Evolutionary conservation across 1,140 invertebrate genomes (phyloP).

Genomic region (Bombus confusus): DNA sequence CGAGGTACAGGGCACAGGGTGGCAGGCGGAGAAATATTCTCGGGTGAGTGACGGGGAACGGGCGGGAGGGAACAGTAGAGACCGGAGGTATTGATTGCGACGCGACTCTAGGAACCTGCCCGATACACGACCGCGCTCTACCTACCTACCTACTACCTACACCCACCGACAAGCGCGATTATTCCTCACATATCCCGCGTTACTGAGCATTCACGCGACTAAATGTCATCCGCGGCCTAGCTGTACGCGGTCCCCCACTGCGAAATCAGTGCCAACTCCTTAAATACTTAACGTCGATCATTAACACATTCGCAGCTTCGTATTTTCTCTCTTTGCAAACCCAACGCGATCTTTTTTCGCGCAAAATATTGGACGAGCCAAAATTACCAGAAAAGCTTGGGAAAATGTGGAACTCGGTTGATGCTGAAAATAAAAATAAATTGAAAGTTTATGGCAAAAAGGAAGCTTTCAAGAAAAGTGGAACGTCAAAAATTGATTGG

Average conservation of each 20-base stretch:
- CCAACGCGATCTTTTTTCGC: not conserved
- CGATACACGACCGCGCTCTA: slow-evolving; percentile 65
- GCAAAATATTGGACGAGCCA: not conserved
- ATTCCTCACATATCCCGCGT: slow-evolving; percentile 61
- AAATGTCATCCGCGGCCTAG: slow-evolving; percentile 39
- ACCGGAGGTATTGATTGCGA: slow-evolving; percentile 81
- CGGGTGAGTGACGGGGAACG: slow-evolving; percentile 68
- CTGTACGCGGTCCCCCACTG: not conserved
- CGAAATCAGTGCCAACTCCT: not conserved
- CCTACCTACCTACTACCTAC: slow-evolving; percentile 64
- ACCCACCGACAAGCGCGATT: slow-evolving; percentile 59
- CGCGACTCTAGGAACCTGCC: slow-evolving; percentile 78
- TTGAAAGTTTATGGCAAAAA: not conserved
- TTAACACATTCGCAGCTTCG: not conserved
- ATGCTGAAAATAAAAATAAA: not conserved
- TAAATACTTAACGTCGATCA: slow-evolving; percentile 1
- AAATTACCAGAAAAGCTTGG: not conserved
- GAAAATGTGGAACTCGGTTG: not conserved
- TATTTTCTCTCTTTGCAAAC: not conserved
- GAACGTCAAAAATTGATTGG: not conserved
- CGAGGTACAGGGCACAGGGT: slow-evolving; percentile 66
- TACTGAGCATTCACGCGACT: slow-evolving; percentile 56
- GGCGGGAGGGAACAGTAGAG: slow-evolving; percentile 64
- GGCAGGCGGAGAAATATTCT: slow-evolving; percentile 67
- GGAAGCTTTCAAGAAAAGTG: not conserved